A percentile compares a stretch with the other conserved stretches of the same genome.
Evolutionary conservation across 2,888 invertebrate species (phyloP).

Genomic region (Ectemnius cavifrons): DNA sequence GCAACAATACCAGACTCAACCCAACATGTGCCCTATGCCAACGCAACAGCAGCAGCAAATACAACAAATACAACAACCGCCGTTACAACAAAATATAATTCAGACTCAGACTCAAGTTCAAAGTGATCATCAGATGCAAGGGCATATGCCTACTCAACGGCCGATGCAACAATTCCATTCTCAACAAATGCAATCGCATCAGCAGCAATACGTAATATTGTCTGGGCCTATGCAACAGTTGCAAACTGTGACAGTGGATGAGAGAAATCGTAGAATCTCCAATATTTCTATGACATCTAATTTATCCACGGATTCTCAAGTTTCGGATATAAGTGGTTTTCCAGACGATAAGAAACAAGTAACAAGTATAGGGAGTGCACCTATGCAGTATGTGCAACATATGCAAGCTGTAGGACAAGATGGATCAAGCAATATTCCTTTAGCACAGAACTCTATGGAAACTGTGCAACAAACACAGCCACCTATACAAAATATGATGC

Average conservation of each 20-base stretch:
- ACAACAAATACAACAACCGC: slow-evolving; percentile 19
- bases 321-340: slow-evolving; percentile 55
- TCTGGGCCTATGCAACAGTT: slow-evolving; percentile 62
- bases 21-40: slow-evolving; percentile 48
- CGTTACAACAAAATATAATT: slow-evolving; percentile 51
- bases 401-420: slow-evolving; percentile 52
- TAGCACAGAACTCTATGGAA: slow-evolving; percentile 51
- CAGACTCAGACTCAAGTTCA: slow-evolving; percentile 48
- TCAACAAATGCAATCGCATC: slow-evolving; percentile 59
- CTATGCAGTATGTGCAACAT: slow-evolving; percentile 49
- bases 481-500: slow-evolving; percentile 55
- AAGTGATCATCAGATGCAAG: slow-evolving; percentile 54
- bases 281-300: slow-evolving; percentile 71
- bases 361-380: slow-evolving; percentile 34
- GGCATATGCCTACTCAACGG: slow-evolving; percentile 58
- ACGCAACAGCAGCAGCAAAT: slow-evolving; percentile 48
- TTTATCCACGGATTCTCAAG: slow-evolving; percentile 70
- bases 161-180: slow-evolving; percentile 62
- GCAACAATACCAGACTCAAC: slow-evolving; percentile 58
- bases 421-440: slow-evolving; percentile 31
- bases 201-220: slow-evolving; percentile 63
- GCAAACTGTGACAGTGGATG: slow-evolving; percentile 65
- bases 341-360: slow-evolving; percentile 59
- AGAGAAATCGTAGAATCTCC: slow-evolving; percentile 73
- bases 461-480: slow-evolving; percentile 46